Conservation (phyloP, 2,888 invertebrate species). For the Flabesymbios commensalis region DNA sequence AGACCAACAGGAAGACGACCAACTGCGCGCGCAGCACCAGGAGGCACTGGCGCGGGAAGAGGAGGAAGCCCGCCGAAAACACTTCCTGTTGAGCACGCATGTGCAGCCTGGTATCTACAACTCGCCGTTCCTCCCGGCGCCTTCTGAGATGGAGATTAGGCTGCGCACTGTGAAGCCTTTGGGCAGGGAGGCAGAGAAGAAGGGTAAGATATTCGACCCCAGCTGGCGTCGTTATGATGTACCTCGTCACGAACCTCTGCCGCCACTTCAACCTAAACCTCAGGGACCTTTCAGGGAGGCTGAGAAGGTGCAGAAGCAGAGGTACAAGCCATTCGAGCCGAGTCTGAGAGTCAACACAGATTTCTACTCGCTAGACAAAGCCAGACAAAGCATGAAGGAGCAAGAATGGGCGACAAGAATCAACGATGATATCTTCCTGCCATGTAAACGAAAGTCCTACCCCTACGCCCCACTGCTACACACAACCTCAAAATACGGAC, state of each 20-base stretch:
- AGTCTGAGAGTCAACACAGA: slow-evolving; percentile 55
- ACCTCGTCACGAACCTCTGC: slow-evolving; percentile 45
- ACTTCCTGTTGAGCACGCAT: slow-evolving; percentile 57
- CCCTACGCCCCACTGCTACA: slow-evolving; percentile 52
- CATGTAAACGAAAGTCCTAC: slow-evolving; percentile 42
- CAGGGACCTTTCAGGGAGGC: slow-evolving; percentile 61
- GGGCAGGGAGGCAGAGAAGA: slow-evolving; percentile 27
- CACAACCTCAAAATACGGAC: slow-evolving; percentile 50
- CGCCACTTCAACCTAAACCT: slow-evolving; percentile 53
- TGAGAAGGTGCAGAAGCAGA: slow-evolving; percentile 54
- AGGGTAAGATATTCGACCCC: slow-evolving; percentile 49
- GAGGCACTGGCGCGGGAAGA: too few relatives aligned
- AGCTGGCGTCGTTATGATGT: slow-evolving; percentile 49
- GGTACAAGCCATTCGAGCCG: slow-evolving; percentile 58
- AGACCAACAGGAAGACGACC: too few relatives aligned
- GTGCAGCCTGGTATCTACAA: slow-evolving; percentile 59
- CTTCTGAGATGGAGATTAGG: slow-evolving; percentile 46
- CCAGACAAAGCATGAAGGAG: slow-evolving; percentile 50
- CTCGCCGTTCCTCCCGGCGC: slow-evolving; percentile 46
- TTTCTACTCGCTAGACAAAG: slow-evolving; percentile 55
- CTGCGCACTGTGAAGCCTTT: slow-evolving; percentile 47
- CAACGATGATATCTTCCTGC: slow-evolving; percentile 55
- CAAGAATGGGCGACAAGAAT: slow-evolving; percentile 58
- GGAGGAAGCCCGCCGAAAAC: slow-evolving; percentile 53
- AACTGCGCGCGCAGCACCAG: too few relatives aligned